Evolutionary conservation across 1,140 invertebrate species (phyloP).

Genomic region (Rhagoletis pomonella): DNA sequence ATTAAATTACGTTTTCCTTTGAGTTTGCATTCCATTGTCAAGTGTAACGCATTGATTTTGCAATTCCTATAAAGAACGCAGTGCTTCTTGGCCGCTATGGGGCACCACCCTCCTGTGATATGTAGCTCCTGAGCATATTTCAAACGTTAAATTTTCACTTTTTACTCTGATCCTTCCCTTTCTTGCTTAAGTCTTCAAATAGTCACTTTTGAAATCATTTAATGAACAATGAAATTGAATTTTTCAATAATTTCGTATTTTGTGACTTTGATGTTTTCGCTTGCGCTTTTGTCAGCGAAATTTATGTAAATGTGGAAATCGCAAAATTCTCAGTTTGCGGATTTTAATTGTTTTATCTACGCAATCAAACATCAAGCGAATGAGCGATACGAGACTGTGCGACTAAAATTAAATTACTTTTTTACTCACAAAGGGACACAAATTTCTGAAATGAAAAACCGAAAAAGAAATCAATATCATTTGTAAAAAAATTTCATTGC

Average conservation of each 20-base stretch:
- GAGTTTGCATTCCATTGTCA: constrained; percentile 39
- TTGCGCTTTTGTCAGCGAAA: constrained; percentile 37
- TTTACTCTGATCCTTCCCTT: not conserved
- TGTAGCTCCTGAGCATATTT: not conserved
- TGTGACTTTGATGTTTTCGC: not conserved
- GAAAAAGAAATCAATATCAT: too few relatives aligned
- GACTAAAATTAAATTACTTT: too few relatives aligned
- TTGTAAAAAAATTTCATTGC: too few relatives aligned
- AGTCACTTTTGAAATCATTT: constrained; percentile 66
- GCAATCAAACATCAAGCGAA: not conserved
- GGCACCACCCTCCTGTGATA: constrained; percentile 21
- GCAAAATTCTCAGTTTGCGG: constrained; percentile 23
- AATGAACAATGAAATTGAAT: constrained; percentile 67
- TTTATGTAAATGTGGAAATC: not conserved
- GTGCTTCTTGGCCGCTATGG: not conserved
- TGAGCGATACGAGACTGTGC: not conserved
- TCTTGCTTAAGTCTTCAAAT: constrained; percentile 6
- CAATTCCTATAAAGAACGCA: not conserved
- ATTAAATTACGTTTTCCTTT: constrained; percentile 30
- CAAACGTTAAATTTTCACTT: constrained; percentile 16
- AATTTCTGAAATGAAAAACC: too few relatives aligned
- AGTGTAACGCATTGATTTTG: constrained; percentile 45
- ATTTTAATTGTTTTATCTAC: constrained; percentile 32
- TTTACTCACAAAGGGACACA: too few relatives aligned
- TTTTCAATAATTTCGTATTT: not conserved